Evolutionary conservation across 2,797 vertebrate species (phyloP).

Genomic region (Enteromius trimaculatus): DNA sequence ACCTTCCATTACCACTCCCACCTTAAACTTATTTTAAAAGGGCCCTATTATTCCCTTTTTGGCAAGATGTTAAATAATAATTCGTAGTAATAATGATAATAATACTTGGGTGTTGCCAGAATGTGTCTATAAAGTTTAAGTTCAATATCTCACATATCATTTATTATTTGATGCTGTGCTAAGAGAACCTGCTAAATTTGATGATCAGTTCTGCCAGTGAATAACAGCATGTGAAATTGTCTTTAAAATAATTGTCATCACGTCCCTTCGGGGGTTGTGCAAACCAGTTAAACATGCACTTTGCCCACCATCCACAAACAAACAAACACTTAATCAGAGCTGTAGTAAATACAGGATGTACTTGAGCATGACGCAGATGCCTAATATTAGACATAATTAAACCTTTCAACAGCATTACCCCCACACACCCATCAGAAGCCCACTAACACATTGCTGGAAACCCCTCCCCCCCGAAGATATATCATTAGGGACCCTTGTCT

Average conservation of each 20-base stretch:
- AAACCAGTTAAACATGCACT: conserved; percentile 12
- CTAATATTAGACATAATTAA: background rate
- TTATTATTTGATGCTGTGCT: background rate
- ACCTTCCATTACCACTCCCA: background rate
- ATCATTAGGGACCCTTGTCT: background rate
- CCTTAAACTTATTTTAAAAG: background rate
- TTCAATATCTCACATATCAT: background rate
- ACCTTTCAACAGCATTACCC: background rate
- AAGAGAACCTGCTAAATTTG: background rate
- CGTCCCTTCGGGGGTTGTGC: background rate
- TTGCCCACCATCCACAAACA: background rate
- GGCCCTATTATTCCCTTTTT: background rate
- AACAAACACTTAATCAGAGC: background rate
- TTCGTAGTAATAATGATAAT: background rate
- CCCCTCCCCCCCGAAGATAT: background rate
- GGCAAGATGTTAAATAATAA: background rate
- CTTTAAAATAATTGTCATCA: background rate
- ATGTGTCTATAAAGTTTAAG: background rate
- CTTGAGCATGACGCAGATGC: background rate
- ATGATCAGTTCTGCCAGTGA: background rate
- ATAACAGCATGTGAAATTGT: background rate
- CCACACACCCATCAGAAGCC: background rate
- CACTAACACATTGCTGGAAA: background rate
- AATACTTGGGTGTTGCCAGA: background rate
- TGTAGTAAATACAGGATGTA: background rate